Evolutionary conservation across 1,140 invertebrate species (phyloP).

Genomic region (Heliconius nattereri): DNA sequence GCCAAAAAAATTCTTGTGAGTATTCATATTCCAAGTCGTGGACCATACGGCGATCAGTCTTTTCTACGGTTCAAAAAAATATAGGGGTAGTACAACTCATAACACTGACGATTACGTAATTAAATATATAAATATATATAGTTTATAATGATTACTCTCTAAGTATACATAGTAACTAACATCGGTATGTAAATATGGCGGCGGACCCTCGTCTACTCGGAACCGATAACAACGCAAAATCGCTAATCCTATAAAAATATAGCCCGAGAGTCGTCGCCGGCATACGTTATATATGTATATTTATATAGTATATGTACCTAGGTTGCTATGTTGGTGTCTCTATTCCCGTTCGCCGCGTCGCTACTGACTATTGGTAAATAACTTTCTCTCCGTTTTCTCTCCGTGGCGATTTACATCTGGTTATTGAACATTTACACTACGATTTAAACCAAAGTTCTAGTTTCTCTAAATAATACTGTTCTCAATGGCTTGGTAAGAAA

Average conservation of each 20-base stretch:
- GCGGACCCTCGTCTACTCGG: slow-evolving; percentile 22
- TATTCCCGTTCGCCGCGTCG: slow-evolving; percentile 61
- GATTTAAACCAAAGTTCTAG: slow-evolving; percentile 73
- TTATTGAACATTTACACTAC: slow-evolving; percentile 72
- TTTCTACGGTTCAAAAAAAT: slow-evolving; percentile 74
- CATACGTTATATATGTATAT: slow-evolving; percentile 53
- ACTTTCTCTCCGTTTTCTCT: slow-evolving; percentile 64
- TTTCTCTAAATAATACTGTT: slow-evolving; percentile 81
- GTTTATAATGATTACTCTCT: slow-evolving; percentile 62
- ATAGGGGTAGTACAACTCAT: slow-evolving; percentile 56
- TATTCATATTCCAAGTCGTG: slow-evolving; percentile 71
- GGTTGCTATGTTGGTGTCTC: slow-evolving; percentile 78
- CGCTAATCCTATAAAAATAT: slow-evolving; percentile 61
- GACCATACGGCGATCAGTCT: slow-evolving; percentile 72
- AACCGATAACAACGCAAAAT: slow-evolving; percentile 73
- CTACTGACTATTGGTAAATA: slow-evolving; percentile 70
- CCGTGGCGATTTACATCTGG: slow-evolving; percentile 65
- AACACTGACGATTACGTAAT: slow-evolving; percentile 67
- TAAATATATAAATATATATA: slow-evolving; percentile 50
- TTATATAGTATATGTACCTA: slow-evolving; percentile 73
- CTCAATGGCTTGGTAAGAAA: slow-evolving; percentile 80
- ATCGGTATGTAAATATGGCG: slow-evolving; percentile 58
- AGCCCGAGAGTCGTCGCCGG: slow-evolving; percentile 50
- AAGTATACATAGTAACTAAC: slow-evolving; percentile 72
- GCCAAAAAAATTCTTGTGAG: slow-evolving; percentile 70